Base-by-base conservation (phyloP, 2,113 vertebrate species). In the Pollachius pollachius region DNA sequence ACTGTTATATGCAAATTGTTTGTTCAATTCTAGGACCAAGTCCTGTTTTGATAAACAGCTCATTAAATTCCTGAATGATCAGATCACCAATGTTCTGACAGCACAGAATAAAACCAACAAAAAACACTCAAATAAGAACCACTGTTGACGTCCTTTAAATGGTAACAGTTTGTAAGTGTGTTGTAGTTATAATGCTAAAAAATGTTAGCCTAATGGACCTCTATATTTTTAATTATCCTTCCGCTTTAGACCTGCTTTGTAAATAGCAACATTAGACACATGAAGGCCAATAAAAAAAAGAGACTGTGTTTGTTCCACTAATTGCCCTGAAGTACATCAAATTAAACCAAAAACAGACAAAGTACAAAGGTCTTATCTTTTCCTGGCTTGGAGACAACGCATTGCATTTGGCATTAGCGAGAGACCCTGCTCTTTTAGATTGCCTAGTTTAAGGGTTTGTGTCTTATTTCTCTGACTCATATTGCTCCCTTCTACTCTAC, bases 251-350 rank as follows among this genome's bases (percentile, higher is more conserved):
- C 85, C 19, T 78, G 60, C 79, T 79, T 67, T 23, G 37, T 69
- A 70, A 70, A 69, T 86, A 64, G 56, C 25, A 77, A 73, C 70
- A 27, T 64, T 65, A 64, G 41, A 71, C 75, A 70, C 88, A 80
- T 91, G 89, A 93, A 72, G 84, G 74, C 80, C 85, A 87, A 87
- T 91, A 89, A 86, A 23, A 23, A 23, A 93, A 78, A 0, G 56
- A 79, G 66, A 85, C 67, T 62, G 71, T 86, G 84, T 87, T 91
- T 89, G 87, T 90, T 85, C 82, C 85, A 81, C 84, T 91, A 91
- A 94, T 92, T 88, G 89, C 84, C 79, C 85, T 83, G 88, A 90
- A 92, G 88, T 90, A 89, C 85, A 85, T 83, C n/a, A 15, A 58
- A 6, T 58, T 17, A 58, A 58, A 58, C 5, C 5, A 58, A 1